Evolutionary conservation across 2,888 invertebrate genomes (phyloP).

Genomic region (Zhuqinia jingwanae): DNA sequence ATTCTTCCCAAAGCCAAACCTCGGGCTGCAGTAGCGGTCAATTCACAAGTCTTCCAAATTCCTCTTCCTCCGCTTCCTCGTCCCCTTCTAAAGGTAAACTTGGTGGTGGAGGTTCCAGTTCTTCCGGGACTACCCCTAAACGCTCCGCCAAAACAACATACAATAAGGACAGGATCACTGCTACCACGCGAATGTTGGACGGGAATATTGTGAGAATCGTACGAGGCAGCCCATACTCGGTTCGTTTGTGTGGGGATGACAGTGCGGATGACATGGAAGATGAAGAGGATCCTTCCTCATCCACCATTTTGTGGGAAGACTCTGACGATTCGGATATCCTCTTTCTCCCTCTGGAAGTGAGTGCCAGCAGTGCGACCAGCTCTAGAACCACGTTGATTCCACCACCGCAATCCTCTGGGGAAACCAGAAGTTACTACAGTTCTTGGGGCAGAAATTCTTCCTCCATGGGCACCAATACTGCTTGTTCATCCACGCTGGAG

Average conservation of each 20-base stretch:
- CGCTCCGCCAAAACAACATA: neutral
- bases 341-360: constrained; percentile 78
- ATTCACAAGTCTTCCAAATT: constrained; percentile 65
- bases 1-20: constrained; percentile 25
- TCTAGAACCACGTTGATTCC: constrained; percentile 75
- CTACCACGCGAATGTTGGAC: constrained; percentile 59
- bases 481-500: constrained; percentile 58
- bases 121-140: neutral
- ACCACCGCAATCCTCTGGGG: constrained; percentile 63
- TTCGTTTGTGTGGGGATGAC: constrained; percentile 51
- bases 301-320: constrained; percentile 78
- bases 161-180: constrained; percentile 57
- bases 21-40: constrained; percentile 10
- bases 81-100: constrained; percentile 48
- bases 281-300: constrained; percentile 72
- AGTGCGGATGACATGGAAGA: constrained; percentile 62
- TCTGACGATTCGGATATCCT: constrained; percentile 79
- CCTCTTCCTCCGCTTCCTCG: constrained; percentile 46
- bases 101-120: neutral
- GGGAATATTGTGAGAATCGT: constrained; percentile 75
- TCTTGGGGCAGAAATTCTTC: constrained; percentile 52
- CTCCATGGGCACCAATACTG: constrained; percentile 19
- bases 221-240: constrained; percentile 74
- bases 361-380: constrained; percentile 60
- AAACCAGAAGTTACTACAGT: constrained; percentile 62